phyloP scores from a whole-genome alignment of 2,797 vertebrate species.

The Meriones psammophilus region DNA sequence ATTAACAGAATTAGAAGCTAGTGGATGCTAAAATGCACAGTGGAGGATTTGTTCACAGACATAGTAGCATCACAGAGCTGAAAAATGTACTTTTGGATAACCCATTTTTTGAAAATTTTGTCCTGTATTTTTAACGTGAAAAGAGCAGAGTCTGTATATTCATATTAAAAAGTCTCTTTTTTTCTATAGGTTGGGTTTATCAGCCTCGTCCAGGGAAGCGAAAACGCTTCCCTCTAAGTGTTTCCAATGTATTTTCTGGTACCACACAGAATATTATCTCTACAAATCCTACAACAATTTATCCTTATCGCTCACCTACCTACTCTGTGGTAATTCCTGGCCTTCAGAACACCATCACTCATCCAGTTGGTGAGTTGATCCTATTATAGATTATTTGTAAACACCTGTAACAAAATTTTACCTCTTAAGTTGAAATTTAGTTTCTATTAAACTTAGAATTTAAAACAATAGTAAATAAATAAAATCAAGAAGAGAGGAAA shows the following conservation, averaged over 20 bases:
- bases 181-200: conserved; percentile 91
- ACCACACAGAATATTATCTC: conserved; percentile 86
- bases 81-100: conserved; percentile 52
- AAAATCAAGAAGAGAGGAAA: conserved; percentile 12
- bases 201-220: conserved; percentile 89
- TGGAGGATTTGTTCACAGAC: background rate
- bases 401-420: conserved; percentile 49
- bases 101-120: conserved; percentile 41
- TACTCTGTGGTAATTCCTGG: conserved; percentile 87
- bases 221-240: conserved; percentile 86
- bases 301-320: conserved; percentile 83
- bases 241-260: conserved; percentile 81
- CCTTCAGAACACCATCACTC: conserved; percentile 84
- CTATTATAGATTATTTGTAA: conserved; percentile 73
- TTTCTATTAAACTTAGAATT: conserved; percentile 58
- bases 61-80: background rate
- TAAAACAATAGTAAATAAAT: conserved; percentile 28
- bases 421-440: conserved; percentile 55
- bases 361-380: conserved; percentile 89
- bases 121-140: conserved; percentile 47
- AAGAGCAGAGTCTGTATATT: conserved; percentile 39
- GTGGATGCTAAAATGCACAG: conserved; percentile 62
- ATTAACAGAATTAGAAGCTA: background rate
- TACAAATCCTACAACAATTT: conserved; percentile 84
- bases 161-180: conserved; percentile 75